Evolutionary conservation across 2,797 vertebrate species (phyloP).

Genomic region (Malacoctenus gilli): DNA sequence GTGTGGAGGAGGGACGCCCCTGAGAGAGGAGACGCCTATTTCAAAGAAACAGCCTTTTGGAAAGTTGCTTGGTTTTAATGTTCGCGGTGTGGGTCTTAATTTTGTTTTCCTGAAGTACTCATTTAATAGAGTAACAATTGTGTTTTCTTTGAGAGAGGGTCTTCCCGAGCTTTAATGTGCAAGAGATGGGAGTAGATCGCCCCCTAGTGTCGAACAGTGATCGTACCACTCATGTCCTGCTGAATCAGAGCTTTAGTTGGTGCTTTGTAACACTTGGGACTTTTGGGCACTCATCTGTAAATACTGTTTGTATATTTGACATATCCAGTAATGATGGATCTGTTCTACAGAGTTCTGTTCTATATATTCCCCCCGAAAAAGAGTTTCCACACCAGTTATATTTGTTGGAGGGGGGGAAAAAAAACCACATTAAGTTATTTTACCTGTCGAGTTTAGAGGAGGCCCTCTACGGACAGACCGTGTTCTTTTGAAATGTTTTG

Average conservation of each 20-base stretch:
- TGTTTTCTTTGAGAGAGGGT: constrained; percentile 43
- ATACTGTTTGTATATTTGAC: constrained; percentile 73
- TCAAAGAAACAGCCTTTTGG: constrained; percentile 21
- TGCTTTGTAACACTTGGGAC: constrained; percentile 60
- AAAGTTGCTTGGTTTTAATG: constrained; percentile 44
- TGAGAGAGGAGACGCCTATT: constrained; percentile 23
- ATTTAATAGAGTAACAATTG: constrained; percentile 41
- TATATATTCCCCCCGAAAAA: constrained; percentile 53
- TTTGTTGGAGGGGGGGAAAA: constrained; percentile 65
- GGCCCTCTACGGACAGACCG: constrained; percentile 16
- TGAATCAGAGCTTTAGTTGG: constrained; percentile 59
- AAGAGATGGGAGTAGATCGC: constrained; percentile 45
- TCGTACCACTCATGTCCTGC: constrained; percentile 70
- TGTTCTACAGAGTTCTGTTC: constrained; percentile 47
- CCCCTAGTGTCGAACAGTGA: constrained; percentile 68
- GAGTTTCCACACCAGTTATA: constrained; percentile 56
- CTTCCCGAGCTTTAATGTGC: constrained; percentile 53
- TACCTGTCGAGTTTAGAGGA: constrained; percentile 42
- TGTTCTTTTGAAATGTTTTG: constrained; percentile 34
- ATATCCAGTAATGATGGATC: constrained; percentile 49
- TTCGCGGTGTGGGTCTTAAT: constrained; percentile 70
- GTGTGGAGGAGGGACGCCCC: too few species aligned
- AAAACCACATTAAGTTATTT: constrained; percentile 77
- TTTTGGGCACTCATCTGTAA: constrained; percentile 68
- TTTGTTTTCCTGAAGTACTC: constrained; percentile 43